Base-by-base conservation (phyloP, 2,888 invertebrate species). In the Lottia scabra region DNA sequence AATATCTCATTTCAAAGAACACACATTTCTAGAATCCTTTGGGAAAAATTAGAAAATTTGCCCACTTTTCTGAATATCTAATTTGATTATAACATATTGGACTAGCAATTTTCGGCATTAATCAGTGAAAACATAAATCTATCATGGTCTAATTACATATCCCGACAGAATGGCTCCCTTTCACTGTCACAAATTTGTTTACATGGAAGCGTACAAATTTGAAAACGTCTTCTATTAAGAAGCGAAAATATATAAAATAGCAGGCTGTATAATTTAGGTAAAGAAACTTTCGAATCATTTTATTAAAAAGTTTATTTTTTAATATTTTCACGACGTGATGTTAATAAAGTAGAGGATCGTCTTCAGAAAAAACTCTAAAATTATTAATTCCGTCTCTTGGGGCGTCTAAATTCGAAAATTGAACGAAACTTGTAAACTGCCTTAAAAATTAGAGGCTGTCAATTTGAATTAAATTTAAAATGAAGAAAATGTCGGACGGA, bases 351-450 rank as follows among this genome's bases (percentile, higher is more conserved):
- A 56, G 19, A 56, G 56, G 23, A 56, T 23, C 23, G 23, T 23
- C 56, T 56, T 10, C 12, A 56, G 23, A 56, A 23, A 23, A 56
- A 56, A 56, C 23, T 13, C 8, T 19, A 12, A 56, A 56, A 56
- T 23, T 56, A 23, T 56, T 56, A 19, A 56, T 56, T 56, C 23
- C 56, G 56, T 56, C 56, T 23, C 56, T 13, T 15, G 19, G 12
- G 56, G 56, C 23, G 56, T 56, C 23, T 56, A 23, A 56, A 56
- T 56, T 23, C 23, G 56, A 23, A 23, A 56, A 56, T 56, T 56
- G 56, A 56, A 56, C 23, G 56, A 56, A 56, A 56, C 56, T 56
- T 56, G 56, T 56, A 56, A 56, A 19, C 56, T 56, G 23, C 19
- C 19, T 56, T 56, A 23, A 56, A 56, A 56, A 56, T 56, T 56